A percentile compares a stretch with the other conserved stretches of the same genome.
These are phyloP conservation scores for Caenorhabditis japonica DNA, from an alignment of 2,888 invertebrate genomes.

Conservation along the genomic window DNA sequence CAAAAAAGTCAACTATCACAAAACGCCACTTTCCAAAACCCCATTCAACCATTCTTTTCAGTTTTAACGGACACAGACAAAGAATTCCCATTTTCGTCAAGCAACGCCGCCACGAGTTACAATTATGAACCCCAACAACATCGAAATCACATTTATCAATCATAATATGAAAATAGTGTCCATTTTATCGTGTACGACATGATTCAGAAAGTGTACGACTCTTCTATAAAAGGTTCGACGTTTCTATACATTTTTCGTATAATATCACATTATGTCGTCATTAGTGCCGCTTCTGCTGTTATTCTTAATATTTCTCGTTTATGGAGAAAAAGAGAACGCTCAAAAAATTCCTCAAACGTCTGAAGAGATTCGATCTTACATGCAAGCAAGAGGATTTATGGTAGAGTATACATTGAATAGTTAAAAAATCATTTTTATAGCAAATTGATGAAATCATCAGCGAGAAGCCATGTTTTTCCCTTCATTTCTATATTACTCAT, in stretches of 20 bases:
- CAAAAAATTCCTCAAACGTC: not conserved
- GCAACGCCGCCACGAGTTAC: conserved; percentile 28
- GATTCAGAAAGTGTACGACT: conserved; percentile 27
- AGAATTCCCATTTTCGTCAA: conserved; percentile 19
- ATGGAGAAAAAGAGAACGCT: too few species aligned
- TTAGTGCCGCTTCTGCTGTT: conserved; percentile 13
- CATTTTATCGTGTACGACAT: conserved; percentile 42
- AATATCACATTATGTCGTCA: conserved; percentile 31
- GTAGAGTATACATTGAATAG: not conserved
- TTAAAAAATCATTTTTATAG: conserved; percentile 8
- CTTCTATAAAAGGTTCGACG: conserved; percentile 43
- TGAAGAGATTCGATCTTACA: conserved; percentile 22
- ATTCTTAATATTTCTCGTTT: conserved; percentile 14
- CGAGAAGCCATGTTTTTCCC: conserved; percentile 23
- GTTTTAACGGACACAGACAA: conserved; percentile 13
- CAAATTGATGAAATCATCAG: conserved; percentile 36
- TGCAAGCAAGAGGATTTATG: conserved; percentile 40
- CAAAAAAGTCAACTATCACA: too few species aligned
- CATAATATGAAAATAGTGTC: conserved; percentile 28
- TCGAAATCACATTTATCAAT: conserved; percentile 44
- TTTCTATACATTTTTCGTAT: conserved; percentile 26
- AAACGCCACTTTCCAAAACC: too few species aligned
- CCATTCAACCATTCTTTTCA: too few species aligned
- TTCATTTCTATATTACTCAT: conserved; percentile 34
- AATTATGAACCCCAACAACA: conserved; percentile 30